Base-by-base conservation (phyloP, 2,797 vertebrate genomes). In the Rhadinocentrus ornatus region DNA sequence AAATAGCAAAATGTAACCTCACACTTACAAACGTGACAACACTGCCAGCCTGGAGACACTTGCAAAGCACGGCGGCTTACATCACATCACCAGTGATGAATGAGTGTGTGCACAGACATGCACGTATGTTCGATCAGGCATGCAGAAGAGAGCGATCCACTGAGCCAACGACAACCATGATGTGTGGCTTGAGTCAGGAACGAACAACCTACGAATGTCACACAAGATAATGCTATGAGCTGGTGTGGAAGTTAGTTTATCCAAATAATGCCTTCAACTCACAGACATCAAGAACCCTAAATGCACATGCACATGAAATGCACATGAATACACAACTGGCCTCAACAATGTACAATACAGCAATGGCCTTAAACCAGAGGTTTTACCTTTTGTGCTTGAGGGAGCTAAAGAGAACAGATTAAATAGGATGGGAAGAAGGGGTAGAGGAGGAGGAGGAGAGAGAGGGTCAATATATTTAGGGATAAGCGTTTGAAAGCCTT, bases 371-470 rank as follows among this genome's bases (percentile, higher is more conserved):
- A 71, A 92, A 90, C 73, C 78, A 91, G 91, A 93, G 78, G 22
- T 81, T 94, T 99, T 99, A 99, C 98, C 97, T 99, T 96, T 94
- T 99, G 96, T 88, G 98, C 97, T 97, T 99, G 98, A 92, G 97
- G 97, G 90, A 99, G 98, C 98, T 99, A 95, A 78, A 86, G 77
- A 85, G 93, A 93, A 81, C 84, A 93, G 88, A 72, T 84, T 88
- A 89, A 87, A 85, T 75, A 88, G 69, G 71, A 72, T 52, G 46
- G 57, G 50, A 72, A 71, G 66, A 71, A 63, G 52, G 59, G 22
- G 64, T 31, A 54, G 64, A 69, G 41, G 68, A 62, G 67, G 70
- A 69, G 66, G 66, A 77, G 69, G 71, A 84, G 73, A 89, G 78
- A 86, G 62, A 68, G 85, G 76, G 86, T 91, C 87, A 92, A 79